phyloP scores from a whole-genome alignment of 2,888 invertebrate species.

The Aphodius granarius region DNA sequence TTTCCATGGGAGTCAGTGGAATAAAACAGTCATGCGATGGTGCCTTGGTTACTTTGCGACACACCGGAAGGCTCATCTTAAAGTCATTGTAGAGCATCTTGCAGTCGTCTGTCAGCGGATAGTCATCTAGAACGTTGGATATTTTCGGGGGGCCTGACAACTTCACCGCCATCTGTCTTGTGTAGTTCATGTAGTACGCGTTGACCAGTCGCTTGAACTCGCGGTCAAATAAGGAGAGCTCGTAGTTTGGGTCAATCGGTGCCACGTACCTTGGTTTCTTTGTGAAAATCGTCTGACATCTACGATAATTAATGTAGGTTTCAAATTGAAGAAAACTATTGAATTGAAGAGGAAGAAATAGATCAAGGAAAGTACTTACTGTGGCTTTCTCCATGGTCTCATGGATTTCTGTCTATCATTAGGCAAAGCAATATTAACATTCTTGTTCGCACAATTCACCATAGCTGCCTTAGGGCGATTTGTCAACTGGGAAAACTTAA shows the following conservation, averaged over 20 bases:
- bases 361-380: neutral
- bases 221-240: constrained; percentile 12
- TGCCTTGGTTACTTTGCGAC: neutral
- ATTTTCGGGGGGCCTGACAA: neutral
- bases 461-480: constrained; percentile 15
- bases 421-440: constrained; percentile 15
- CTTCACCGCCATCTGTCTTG: neutral
- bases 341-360: too few species aligned
- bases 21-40: neutral
- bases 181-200: constrained; percentile 11
- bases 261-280: constrained; percentile 12
- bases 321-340: too few species aligned
- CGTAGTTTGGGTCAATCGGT: constrained; percentile 1
- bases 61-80: neutral
- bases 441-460: neutral
- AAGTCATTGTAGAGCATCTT: constrained; percentile 2
- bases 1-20: constrained; percentile 8
- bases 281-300: constrained; percentile 16
- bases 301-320: neutral
- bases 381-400: neutral
- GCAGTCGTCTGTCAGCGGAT: neutral
- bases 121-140: neutral
- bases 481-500: constrained; percentile 1
- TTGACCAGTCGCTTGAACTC: constrained; percentile 6
- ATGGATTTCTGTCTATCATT: constrained; percentile 17